Base-by-base conservation (phyloP, 2,113 vertebrate genomes). In the Colius striatus region DNA sequence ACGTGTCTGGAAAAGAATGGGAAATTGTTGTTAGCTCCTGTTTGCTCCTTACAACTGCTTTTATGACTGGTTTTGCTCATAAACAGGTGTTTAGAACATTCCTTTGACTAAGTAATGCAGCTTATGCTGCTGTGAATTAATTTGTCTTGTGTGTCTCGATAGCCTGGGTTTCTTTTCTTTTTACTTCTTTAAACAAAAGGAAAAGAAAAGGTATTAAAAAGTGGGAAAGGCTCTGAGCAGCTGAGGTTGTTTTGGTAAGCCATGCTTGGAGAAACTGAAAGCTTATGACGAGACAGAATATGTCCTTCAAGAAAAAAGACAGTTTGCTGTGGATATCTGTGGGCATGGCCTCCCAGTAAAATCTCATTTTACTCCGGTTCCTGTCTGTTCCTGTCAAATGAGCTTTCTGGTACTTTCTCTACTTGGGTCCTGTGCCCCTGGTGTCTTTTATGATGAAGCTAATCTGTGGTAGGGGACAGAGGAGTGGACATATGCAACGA, bases 11-110 rank as follows among this genome's bases (percentile, higher is more conserved):
- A 94, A 97, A 96, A 96, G 91, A 94, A 96, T 95, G 95, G 95
- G 86, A 97, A 96, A 96, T 97, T 93, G 94, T 97, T 96, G 89
- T 92, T 95, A 72, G 78, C 77, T 97, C 88, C 95, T 96, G 93
- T 97, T 96, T 96, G 95, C 97, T 98, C 96, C 95, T 98, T 97
- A 97, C 97, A 97, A 97, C 95, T 97, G 97, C 74, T 97, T 98
- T 97, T 97, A 96, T 97, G 94, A 96, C 96, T 95, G 95, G 97
- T 98, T 98, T 98, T 98, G 98, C 98, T 98, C 98, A 98, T 98
- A 98, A 98, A 97, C 98, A 98, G 98, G 98, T 98, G 97, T 97
- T 97, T 98, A 93, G 96, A 97, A 94, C 73, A 95, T 73, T 98
- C 92, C 93, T 98, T 98, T 97, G 93, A 85, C 92, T 94, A 90